Evolutionary conservation across 2,113 vertebrate species (phyloP), one percentile per base, ranked within the genome.

Genomic region (Aramus guarauna): DNA sequence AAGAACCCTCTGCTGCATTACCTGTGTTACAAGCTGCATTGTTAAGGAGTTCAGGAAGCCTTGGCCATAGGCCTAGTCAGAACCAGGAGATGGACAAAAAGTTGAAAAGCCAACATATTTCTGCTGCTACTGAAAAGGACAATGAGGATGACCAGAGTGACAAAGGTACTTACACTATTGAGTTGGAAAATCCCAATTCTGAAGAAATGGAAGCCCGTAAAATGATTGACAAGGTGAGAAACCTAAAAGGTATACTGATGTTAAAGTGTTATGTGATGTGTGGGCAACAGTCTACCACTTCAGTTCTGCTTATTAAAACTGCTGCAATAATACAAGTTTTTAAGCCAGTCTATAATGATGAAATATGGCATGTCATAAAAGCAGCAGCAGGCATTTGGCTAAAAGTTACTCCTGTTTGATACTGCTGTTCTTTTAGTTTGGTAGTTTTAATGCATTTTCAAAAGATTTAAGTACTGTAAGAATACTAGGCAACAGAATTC

Each of bases 101-200:
- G 82, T 96, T 97, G 90, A 98, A 97, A 96, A 97, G 92, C 80
- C 98, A 97, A 63, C 94, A 96, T 86, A 73, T 92, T 94, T 96
- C 97, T 78, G 93, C 97, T 92, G 78, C 97, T 94, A 85, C 96
- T 95, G 98, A 98, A 92, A 99, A 98, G 94, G 98, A 98, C 90
- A 98, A 98, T 85, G 99, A 99, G 53, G 99, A 99, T 80, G 99
- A 99, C 93, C 99, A 99, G 96, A 99, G 99, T 79, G 99, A 99
- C 96, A 99, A 99, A 98, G 99, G 99, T 83, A 99, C 99, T 90
- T 99, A 99, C 94, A 99, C 99, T 85, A 99, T 99, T 63, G 99
- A 99, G 95, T 97, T 99, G 98, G 99, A 99, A 97, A 99, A 99
- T 96, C 98, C 97, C 82, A 99, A 99, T 97, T 97, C 98, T 74